Percentiles rank a stretch among this genome's conserved stretches.
These are phyloP conservation scores for Himalopsyche japonica DNA, from an alignment of 2,888 invertebrate species.

Conservation along the genomic window DNA sequence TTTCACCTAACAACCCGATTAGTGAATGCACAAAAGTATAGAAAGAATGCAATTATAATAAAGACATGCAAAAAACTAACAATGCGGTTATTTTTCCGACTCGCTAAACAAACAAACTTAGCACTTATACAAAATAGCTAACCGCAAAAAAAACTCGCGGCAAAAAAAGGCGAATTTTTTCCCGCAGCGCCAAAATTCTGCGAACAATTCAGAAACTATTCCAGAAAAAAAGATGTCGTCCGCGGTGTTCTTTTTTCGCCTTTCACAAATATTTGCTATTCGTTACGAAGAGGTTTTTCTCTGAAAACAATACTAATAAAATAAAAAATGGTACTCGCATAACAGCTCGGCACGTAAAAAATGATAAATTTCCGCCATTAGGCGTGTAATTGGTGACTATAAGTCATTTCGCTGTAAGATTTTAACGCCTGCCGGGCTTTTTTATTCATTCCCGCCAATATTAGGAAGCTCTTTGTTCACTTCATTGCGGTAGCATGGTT, in stretches of 20 bases:
- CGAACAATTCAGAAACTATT: not conserved
- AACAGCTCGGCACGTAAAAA: constrained; percentile 15
- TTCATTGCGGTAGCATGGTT: not conserved
- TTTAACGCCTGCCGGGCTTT: not conserved
- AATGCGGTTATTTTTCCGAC: not conserved
- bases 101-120: not conserved
- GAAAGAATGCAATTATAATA: not conserved
- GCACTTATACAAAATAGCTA: not conserved
- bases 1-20: not conserved
- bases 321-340: not conserved
- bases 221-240: not conserved
- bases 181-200: not conserved
- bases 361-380: constrained; percentile 30
- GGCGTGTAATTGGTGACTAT: constrained; percentile 31
- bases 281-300: constrained; percentile 28
- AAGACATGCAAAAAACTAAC: not conserved
- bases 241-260: not conserved
- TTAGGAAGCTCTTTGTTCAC: not conserved
- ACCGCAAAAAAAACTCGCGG: not conserved
- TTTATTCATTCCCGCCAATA: constrained; percentile 1
- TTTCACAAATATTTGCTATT: constrained; percentile 36
- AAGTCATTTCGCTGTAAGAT: constrained; percentile 19
- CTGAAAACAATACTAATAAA: not conserved
- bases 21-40: not conserved
- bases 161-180: not conserved